Percentiles rank a stretch among this genome's conserved stretches.
phyloP scores from a whole-genome alignment of 2,797 vertebrate species.

The Oreochromis grahami region DNA sequence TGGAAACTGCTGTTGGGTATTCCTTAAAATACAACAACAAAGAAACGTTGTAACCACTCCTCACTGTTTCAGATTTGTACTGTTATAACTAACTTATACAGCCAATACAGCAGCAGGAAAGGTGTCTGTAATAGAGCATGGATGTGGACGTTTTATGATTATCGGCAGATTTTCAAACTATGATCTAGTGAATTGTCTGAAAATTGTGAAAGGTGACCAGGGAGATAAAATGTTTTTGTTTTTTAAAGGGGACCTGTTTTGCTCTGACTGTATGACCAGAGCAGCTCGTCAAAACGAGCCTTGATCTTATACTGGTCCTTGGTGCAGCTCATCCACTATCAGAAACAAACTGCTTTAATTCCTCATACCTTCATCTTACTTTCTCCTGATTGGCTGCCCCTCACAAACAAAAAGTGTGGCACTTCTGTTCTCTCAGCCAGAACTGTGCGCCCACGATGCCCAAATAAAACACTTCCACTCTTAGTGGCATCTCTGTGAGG shows the following conservation, averaged over 20 bases:
- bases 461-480: background rate
- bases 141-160: background rate
- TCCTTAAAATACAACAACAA: constrained; percentile 93
- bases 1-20: constrained; percentile 97
- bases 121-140: constrained; percentile 19
- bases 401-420: background rate
- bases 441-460: background rate
- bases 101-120: background rate
- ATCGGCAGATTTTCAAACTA: background rate
- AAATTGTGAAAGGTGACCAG: background rate
- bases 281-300: background rate
- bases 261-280: background rate
- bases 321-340: background rate
- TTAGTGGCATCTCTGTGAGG: background rate
- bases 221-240: background rate
- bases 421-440: background rate
- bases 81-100: background rate
- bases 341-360: background rate
- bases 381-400: background rate
- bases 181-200: background rate
- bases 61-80: background rate
- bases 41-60: constrained; percentile 48
- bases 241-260: background rate
- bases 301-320: background rate
- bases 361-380: background rate